Percentiles rank a stretch among this genome's conserved stretches.
These are phyloP conservation scores for Pangasius larnaudii DNA, from an alignment of 2,797 vertebrate genomes.

Conservation along the genomic window DNA sequence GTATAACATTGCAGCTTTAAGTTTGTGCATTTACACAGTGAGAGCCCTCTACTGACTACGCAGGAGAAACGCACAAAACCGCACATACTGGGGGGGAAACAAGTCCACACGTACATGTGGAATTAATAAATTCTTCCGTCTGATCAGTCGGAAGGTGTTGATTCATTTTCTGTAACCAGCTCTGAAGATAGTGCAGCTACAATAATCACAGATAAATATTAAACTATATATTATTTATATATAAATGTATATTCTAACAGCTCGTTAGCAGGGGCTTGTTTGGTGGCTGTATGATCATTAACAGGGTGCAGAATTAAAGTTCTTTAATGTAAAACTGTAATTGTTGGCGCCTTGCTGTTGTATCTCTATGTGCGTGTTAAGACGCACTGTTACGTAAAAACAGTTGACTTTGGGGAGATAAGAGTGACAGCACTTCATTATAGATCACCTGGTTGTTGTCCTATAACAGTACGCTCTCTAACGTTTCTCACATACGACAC, in stretches of 20 bases:
- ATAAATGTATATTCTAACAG: not conserved
- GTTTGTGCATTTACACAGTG: not conserved
- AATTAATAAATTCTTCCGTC: not conserved
- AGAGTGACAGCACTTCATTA: no score
- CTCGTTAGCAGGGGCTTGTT: not conserved
- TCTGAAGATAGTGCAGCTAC: no score
- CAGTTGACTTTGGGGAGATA: no score
- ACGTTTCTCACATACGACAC: not conserved
- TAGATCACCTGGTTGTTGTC: not conserved
- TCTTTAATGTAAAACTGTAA: not conserved
- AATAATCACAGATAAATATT: not conserved
- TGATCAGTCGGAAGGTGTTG: not conserved
- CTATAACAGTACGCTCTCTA: not conserved
- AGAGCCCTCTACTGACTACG: slow-evolving; percentile 1
- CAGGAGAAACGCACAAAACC: not conserved
- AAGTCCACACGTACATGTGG: no score
- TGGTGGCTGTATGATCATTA: not conserved
- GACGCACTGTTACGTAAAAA: not conserved
- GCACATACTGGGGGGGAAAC: no score
- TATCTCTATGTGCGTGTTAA: no score
- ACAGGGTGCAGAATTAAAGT: no score
- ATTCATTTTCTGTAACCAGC: not conserved
- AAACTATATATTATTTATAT: not conserved
- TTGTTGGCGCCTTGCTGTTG: not conserved
- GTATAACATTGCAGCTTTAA: not conserved